Evolutionary conservation across 2,113 vertebrate genomes (phyloP), one percentile per base, ranked within the genome.

Genomic region (Lasiurus borealis): DNA sequence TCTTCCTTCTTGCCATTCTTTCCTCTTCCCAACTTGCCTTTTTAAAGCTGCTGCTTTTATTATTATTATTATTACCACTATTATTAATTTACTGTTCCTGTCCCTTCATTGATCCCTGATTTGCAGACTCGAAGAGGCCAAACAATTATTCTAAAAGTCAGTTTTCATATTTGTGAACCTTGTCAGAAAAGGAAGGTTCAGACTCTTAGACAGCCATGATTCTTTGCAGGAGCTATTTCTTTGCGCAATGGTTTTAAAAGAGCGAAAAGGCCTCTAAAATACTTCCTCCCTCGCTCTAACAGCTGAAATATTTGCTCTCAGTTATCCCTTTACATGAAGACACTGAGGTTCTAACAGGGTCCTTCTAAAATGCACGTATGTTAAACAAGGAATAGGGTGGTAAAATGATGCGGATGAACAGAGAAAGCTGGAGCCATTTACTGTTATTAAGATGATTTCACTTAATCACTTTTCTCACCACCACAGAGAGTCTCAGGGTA

Each of bases 131-230:
- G 88, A 95, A 64, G 88, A 95, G 34, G 48, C 48, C 50, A 68
- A 96, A 48, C 52, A 94, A 93, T 92, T 92, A 95, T 90, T 92
- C 50, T 44, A 5, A 87, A 82, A 95, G 50, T 80, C 29, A 68
- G 40, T 48, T 34, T 89, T 95, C 88, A 88, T 71, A 85, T 34
- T 59, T 34, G 66, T 46, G 72, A 82, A 72, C 54, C 25, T 95
- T 95, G 85, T 92, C 48, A 85, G 50, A 48, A 68, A 85, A 83
- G 36, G 29, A 83, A 95, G 66, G 14, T 46, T 80, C 64, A 71
- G 18, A 46, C 23, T 59, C 83, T 73, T n/a, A 86, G 44, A 83
- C 88, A n/a, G 18, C 48, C n/a, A 0, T 57, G 29, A 21, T 4
- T 81, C 72, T 40, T 90, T 16, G 16, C 23, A 46, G 27, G 29